Evolutionary conservation across 64 coral and sea anemone species (phyloP).

Genomic region (Astreopora myriophthalma): DNA sequence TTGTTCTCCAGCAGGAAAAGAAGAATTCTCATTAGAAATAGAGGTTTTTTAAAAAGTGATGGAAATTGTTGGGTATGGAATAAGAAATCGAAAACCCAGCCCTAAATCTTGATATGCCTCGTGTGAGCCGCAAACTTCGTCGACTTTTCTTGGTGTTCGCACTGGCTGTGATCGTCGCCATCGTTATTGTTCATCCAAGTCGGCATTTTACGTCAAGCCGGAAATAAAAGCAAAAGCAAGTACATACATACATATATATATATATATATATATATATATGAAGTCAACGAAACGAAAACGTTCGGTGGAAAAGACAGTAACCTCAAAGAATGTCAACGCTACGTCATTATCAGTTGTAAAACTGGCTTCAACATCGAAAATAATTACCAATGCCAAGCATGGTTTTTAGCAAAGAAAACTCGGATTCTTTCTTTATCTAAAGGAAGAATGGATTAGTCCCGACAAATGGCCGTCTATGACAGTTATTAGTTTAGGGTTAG

Average conservation of each 20-base stretch:
- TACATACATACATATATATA: too few relatives aligned
- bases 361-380: not conserved
- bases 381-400: not conserved
- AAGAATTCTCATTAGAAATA: not conserved
- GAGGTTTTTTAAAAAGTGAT: not conserved
- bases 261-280: too few relatives aligned
- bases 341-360: not conserved
- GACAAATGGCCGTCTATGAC: too few relatives aligned
- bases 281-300: not conserved
- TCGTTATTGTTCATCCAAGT: conserved; percentile 6
- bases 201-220: not conserved
- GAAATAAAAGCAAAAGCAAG: not conserved
- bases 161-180: not conserved
- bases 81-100: not conserved
- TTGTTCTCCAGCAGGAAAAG: not conserved
- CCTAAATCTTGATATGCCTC: not conserved
- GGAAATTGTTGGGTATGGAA: not conserved
- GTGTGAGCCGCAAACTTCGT: not conserved
- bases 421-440: conserved; percentile 1
- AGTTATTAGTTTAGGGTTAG: too few relatives aligned
- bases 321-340: not conserved
- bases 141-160: not conserved
- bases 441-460: too few relatives aligned
- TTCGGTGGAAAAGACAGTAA: not conserved
- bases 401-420: not conserved